phyloP scores from a whole-genome alignment of 2,113 vertebrate species.

The Phoenicopterus ruber region DNA sequence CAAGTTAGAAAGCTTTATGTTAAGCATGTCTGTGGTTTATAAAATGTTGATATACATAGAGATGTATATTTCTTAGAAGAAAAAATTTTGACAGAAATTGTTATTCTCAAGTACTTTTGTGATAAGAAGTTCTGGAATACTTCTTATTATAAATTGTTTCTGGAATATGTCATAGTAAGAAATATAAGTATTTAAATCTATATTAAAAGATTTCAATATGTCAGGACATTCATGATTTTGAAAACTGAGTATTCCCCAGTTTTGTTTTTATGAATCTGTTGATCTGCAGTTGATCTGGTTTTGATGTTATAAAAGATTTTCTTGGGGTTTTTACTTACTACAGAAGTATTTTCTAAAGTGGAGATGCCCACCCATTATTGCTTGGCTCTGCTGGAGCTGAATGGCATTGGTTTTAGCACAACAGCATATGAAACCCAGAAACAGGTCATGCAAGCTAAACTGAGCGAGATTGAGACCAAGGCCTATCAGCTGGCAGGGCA shows the following conservation, averaged over 20 bases:
- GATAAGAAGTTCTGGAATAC: neutral
- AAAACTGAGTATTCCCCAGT: neutral
- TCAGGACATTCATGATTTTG: neutral
- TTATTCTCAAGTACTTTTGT: neutral
- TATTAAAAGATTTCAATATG: neutral
- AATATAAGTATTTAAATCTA: neutral
- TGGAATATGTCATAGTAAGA: neutral
- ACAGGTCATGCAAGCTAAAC: slow-evolving; percentile 91
- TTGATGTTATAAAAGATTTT: neutral
- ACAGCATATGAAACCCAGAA: slow-evolving; percentile 90
- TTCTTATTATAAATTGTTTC: neutral
- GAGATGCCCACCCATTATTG: slow-evolving; percentile 95
- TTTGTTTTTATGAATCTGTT: neutral
- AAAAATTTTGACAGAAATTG: neutral
- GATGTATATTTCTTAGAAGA: neutral
- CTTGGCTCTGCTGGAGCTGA: slow-evolving; percentile 91
- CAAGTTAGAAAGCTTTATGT: neutral
- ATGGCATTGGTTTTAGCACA: slow-evolving; percentile 92
- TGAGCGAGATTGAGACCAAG: slow-evolving; percentile 82
- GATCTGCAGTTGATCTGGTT: neutral
- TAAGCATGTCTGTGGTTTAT: neutral
- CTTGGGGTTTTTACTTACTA: neutral
- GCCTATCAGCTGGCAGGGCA: slow-evolving; percentile 89
- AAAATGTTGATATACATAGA: neutral
- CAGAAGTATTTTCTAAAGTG: slow-evolving; percentile 83